Base-by-base conservation (phyloP, 2,888 invertebrate genomes). In the Cerastis rubricosa region DNA sequence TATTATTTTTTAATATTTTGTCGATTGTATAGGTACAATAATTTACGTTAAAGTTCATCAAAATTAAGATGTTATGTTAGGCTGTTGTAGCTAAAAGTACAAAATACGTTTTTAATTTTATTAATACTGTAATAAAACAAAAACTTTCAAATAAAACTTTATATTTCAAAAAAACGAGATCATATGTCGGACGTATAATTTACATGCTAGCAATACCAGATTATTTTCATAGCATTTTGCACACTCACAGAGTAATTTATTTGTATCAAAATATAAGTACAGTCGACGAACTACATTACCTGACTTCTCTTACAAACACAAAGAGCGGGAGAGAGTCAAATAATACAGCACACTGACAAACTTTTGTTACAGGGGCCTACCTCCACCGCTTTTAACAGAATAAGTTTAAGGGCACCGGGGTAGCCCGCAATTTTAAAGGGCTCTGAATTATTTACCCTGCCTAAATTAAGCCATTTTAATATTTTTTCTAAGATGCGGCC, bases 131-230 rank as follows among this genome's bases (percentile, higher is more conserved):
- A 79, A 74, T 59, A 40, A 61, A 74, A 68, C 19, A 35, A 64
- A 75, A 40, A 22, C 0, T 0, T 65, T 64, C 40, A 74, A 85
- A 75, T 71, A 74, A 70, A 68, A 72, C 64, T 59, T 83, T 76
- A 73, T 80, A 70, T 77, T 81, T 74, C 14, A 72, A 81, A 80
- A 83, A 47, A 81, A 82, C 61, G 87, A 84, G 85, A 81, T 82
- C 82, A 63, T 54, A n/a, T 2, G 7, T 12, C 35, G 49, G 63
- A 35, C 14, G 14, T 45, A 61, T n/a, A n/a, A n/a, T 8, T 78
- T 61, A 85, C 69, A 81, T 51, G 63, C 19, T 25, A 61, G 54
- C 47, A 67, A 43, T 40, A 70, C 22, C 43, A 67, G 74, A 76
- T 35, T 12, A 75, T 45, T 45, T 70, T 61, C 6, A 9, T 43